Conservation (phyloP, 1,140 invertebrate species). For the Zophobas morio region DNA sequence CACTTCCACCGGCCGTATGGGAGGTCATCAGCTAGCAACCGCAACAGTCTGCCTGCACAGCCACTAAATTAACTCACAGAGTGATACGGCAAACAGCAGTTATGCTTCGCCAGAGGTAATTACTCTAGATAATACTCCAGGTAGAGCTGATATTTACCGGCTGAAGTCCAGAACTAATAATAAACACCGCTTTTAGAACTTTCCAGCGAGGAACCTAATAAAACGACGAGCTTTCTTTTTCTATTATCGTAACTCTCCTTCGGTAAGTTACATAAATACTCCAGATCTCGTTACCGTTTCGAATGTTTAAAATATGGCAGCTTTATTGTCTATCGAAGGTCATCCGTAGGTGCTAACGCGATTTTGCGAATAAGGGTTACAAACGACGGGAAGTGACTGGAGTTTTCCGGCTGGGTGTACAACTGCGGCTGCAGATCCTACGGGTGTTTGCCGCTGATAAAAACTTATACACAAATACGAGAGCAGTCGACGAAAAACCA, state of each 20-base stretch:
- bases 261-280: too few relatives aligned
- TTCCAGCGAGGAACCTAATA: neutral
- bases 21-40: slow-evolving; percentile 42
- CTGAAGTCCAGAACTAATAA: neutral
- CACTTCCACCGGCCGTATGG: slow-evolving; percentile 7
- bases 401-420: neutral
- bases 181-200: neutral
- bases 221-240: neutral
- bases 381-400: too few relatives aligned
- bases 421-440: neutral
- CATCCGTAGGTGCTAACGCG: too few relatives aligned
- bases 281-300: too few relatives aligned
- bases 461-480: slow-evolving; percentile 16
- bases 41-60: slow-evolving; percentile 14
- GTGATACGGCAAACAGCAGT: slow-evolving; percentile 33
- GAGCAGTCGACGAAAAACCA: neutral
- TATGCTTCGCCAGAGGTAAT: slow-evolving; percentile 32
- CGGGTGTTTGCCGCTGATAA: slow-evolving; percentile 11
- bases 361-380: too few relatives aligned
- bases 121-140: slow-evolving; percentile 14
- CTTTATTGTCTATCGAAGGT: too few relatives aligned
- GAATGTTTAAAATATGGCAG: too few relatives aligned
- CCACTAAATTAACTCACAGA: slow-evolving; percentile 39
- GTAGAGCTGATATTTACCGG: slow-evolving; percentile 6
- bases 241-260: too few relatives aligned